Base-by-base conservation (phyloP, 2,113 vertebrate genomes). In the Dipodomys spectabilis region DNA sequence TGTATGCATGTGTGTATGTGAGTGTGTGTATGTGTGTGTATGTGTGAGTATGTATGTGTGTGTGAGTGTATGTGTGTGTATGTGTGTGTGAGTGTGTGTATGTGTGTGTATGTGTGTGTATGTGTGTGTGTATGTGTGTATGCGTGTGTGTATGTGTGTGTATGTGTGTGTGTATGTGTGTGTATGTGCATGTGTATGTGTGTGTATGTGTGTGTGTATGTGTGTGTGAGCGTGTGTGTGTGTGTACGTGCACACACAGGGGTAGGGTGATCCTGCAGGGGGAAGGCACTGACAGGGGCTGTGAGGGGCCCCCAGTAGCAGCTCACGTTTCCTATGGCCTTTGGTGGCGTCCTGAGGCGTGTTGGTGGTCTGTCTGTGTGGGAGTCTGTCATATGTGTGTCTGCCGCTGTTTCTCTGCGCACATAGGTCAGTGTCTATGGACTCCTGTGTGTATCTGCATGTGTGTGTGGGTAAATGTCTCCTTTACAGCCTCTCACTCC, bases 1-100 rank as follows among this genome's bases (percentile, higher is more conserved):
- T n/a, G n/a, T n/a, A n/a, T n/a, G n/a, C n/a, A n/a, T n/a, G 2
- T 32, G 4, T 13, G 23, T 35, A 2, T 0, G 2, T 11, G 2
- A n/a, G n/a, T 0, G 1, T 32, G 5, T 13, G 23, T 35, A 30
- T 57, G 35, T 91, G 68, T 11, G 2, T 0, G 1, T 32, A 4
- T 13, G 23, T 35, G 35, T 35, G 35, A n/a, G n/a, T n/a, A n/a
- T n/a, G n/a, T 35, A 35, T 11, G 2, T 0, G 2, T 32, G 5
- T 13, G 23, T 35, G n/a, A n/a, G n/a, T n/a, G n/a, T n/a, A n/a
- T 57, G 35, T 91, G 68, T 11, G 2, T 0, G 2, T 32, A 4
- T 13, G 23, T 35, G 35, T 35, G 35, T 35, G 3, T 35, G 35
- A 2, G 35, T 35, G 3, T 35, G 35, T 35, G 35, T 35, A 3